Conservation (phyloP, 2,113 vertebrate species). For the Elachura formosa region DNA sequence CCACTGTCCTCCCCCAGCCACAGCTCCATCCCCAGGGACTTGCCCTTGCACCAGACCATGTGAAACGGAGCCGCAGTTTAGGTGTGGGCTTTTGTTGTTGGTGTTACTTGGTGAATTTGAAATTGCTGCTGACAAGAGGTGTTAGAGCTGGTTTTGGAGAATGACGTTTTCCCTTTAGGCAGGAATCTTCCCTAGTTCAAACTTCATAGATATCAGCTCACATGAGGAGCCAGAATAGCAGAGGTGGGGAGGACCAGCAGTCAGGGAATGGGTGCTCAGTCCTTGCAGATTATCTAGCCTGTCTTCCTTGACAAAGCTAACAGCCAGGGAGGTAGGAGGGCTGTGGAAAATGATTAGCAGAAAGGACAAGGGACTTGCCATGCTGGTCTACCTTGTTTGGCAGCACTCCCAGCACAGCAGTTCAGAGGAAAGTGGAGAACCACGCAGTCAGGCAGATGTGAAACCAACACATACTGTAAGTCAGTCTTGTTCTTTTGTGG, state of each 20-base stretch:
- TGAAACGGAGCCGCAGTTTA: not conserved
- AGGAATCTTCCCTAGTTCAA: not conserved
- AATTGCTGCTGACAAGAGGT: not conserved
- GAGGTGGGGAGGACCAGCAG: not conserved
- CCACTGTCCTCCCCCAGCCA: not conserved
- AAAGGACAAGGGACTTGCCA: not conserved
- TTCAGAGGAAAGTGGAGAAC: not conserved
- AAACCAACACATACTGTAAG: not conserved
- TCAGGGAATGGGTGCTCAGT: not conserved
- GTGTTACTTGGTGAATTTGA: not conserved
- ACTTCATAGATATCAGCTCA: not conserved
- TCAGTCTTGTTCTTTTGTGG: not conserved
- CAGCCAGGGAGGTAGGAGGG: not conserved
- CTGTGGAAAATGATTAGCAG: not conserved
- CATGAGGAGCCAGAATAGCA: not conserved
- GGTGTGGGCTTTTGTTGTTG: not conserved
- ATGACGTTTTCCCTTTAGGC: not conserved
- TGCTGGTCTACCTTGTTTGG: not conserved
- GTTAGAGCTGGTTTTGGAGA: not conserved
- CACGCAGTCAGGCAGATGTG: rapidly evolving
- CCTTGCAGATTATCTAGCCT: not conserved
- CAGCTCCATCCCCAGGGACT: not conserved
- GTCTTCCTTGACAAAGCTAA: not conserved
- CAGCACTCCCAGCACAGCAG: not conserved
- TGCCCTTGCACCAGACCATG: rapidly evolving